These are phyloP conservation scores for Drosophila subsilvestris DNA, from an alignment of 2,888 invertebrate species.

Conservation along the genomic window DNA sequence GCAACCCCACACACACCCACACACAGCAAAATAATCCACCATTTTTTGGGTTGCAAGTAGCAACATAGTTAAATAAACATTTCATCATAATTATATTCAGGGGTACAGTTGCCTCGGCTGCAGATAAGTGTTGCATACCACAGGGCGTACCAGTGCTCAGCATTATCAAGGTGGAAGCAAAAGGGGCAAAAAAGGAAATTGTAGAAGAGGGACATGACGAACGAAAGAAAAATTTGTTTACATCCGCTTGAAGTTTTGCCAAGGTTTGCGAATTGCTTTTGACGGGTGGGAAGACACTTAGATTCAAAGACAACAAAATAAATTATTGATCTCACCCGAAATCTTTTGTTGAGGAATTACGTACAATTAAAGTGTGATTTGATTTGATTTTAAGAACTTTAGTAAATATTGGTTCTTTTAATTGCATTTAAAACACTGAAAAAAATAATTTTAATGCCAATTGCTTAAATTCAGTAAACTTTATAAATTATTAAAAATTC, in stretches of 20 bases:
- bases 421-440: too few relatives aligned
- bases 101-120: constrained; percentile 45
- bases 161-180: constrained; percentile 10
- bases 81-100: constrained; percentile 57
- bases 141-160: constrained; percentile 39
- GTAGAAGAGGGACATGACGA: constrained; percentile 2
- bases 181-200: constrained; percentile 4
- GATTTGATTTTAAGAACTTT: too few relatives aligned
- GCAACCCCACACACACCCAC: constrained; percentile 17
- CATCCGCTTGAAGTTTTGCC: constrained; percentile 53
- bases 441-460: too few relatives aligned
- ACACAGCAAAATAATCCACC: constrained; percentile 9
- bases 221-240: constrained; percentile 48
- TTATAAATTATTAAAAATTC: too few relatives aligned
- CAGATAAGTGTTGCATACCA: constrained; percentile 62
- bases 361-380: too few relatives aligned
- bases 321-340: background rate
- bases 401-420: too few relatives aligned
- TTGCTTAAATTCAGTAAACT: too few relatives aligned
- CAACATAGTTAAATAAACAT: constrained; percentile 24
- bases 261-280: constrained; percentile 29
- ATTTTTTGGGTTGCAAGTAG: constrained; percentile 4
- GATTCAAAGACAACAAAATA: constrained; percentile 25
- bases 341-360: background rate
- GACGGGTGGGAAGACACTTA: constrained; percentile 11